Evolutionary conservation across 2,113 vertebrate species (phyloP).

Genomic region (Microtus ochrogaster): DNA sequence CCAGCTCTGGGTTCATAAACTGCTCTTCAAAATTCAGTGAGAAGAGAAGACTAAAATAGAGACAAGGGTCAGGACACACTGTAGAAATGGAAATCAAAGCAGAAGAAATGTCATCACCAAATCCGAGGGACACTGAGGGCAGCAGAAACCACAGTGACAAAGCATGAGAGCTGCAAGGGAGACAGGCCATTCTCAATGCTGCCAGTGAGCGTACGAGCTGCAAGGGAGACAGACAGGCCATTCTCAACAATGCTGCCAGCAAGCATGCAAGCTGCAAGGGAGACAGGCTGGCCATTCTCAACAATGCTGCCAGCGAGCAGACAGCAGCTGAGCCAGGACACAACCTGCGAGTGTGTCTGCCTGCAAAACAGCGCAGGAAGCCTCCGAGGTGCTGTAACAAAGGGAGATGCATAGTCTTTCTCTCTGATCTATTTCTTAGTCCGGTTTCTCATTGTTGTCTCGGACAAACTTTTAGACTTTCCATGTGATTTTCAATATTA

Average conservation of each 20-base stretch:
- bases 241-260: neutral
- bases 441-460: neutral
- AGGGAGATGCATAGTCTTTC: neutral
- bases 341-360: neutral
- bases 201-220: too few relatives aligned
- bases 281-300: rapidly evolving
- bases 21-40: neutral
- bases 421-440: neutral
- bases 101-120: neutral
- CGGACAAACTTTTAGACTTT: neutral
- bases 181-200: neutral
- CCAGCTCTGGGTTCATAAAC: neutral
- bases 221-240: rapidly evolving
- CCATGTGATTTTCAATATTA: rapidly evolving
- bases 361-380: neutral
- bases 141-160: neutral
- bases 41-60: neutral
- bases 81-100: neutral
- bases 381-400: neutral
- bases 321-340: neutral
- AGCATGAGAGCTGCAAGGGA: neutral
- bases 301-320: neutral
- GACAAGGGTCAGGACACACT: rapidly evolving
- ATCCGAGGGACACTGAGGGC: rapidly evolving
- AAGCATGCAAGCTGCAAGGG: too few relatives aligned